Conservation (phyloP, 2,888 invertebrate species). For the Schizaphis graminum region DNA sequence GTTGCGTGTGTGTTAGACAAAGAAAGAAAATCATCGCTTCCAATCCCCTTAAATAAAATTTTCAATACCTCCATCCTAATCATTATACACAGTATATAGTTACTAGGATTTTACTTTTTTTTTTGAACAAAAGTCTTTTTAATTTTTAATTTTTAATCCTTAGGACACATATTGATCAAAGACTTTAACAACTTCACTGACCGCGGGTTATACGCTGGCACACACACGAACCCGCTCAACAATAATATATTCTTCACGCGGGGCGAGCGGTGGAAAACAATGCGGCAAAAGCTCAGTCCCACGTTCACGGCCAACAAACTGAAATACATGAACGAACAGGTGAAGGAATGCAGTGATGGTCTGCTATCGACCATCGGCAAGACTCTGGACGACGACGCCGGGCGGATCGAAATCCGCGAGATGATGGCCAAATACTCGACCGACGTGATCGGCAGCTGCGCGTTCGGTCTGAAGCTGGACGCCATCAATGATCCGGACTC, state of each 20-base stretch:
- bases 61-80: not conserved
- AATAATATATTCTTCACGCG: conserved; percentile 67
- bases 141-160: not conserved
- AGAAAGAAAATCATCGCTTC: too few species aligned
- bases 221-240: conserved; percentile 66
- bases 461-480: conserved; percentile 73
- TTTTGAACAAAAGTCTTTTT: not conserved
- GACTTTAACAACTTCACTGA: conserved; percentile 67
- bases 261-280: conserved; percentile 70
- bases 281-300: conserved; percentile 71
- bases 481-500: conserved; percentile 71
- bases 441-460: conserved; percentile 73
- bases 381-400: conserved; percentile 49
- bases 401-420: conserved; percentile 65
- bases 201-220: conserved; percentile 64
- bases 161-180: conserved; percentile 67
- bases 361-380: conserved; percentile 29
- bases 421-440: conserved; percentile 72
- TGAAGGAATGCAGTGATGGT: conserved; percentile 52
- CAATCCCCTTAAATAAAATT: too few species aligned
- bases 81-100: too few species aligned
- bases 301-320: conserved; percentile 72
- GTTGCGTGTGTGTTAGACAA: too few species aligned
- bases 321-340: conserved; percentile 68
- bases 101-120: not conserved